Evolutionary conservation across 2,888 invertebrate species (phyloP).

Genomic region (Pristionchus entomophagus): DNA sequence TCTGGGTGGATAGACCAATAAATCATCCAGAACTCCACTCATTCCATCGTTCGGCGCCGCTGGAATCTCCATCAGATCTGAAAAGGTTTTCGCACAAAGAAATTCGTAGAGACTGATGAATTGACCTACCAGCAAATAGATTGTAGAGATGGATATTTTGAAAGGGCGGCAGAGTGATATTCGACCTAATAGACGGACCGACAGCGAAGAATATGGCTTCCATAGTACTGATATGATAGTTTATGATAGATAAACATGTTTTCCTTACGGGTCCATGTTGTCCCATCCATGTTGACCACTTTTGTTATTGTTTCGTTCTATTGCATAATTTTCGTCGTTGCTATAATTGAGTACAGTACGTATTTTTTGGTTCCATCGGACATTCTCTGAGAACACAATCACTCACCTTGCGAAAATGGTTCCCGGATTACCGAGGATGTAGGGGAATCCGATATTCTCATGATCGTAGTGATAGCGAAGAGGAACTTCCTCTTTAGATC

Average conservation of each 20-base stretch:
- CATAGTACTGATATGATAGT: slow-evolving; percentile 40
- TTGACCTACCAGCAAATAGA: slow-evolving; percentile 75
- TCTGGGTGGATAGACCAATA: slow-evolving; percentile 71
- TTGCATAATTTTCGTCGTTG: not conserved
- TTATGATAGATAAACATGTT: not conserved
- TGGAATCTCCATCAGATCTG: slow-evolving; percentile 75
- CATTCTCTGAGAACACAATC: too few relatives aligned
- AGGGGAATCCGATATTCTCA: not conserved
- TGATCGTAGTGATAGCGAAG: slow-evolving; percentile 21
- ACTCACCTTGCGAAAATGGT: not conserved
- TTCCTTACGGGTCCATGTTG: slow-evolving; percentile 17
- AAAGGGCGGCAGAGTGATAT: slow-evolving; percentile 75
- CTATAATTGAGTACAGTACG: too few relatives aligned
- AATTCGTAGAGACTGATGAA: not conserved
- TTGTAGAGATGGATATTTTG: slow-evolving; percentile 78
- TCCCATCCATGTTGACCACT: slow-evolving; percentile 4
- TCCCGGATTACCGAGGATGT: slow-evolving; percentile 20
- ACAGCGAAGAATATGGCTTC: slow-evolving; percentile 77
- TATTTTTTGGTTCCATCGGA: not conserved
- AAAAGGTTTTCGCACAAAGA: not conserved
- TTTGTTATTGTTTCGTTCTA: not conserved
- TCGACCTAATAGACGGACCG: slow-evolving; percentile 77
- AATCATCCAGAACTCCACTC: slow-evolving; percentile 76
- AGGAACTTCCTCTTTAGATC: not conserved
- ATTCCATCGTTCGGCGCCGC: slow-evolving; percentile 78